These are phyloP conservation scores for Glaucopsyche alexis DNA, from an alignment of 2,888 invertebrate genomes.

Conservation along the genomic window DNA sequence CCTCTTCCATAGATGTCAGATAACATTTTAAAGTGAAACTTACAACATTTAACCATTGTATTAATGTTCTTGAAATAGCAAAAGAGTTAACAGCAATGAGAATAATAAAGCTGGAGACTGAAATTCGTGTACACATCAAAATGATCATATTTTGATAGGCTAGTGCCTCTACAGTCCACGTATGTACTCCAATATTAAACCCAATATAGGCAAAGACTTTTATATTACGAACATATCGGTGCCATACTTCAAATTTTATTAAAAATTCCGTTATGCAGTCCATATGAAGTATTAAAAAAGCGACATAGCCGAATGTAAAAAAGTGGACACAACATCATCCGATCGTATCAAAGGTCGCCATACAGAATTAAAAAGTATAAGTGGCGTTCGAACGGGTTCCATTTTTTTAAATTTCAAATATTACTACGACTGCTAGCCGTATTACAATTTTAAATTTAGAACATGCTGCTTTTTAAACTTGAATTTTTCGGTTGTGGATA, in stretches of 20 bases:
- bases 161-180: no score
- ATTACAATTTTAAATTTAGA: conserved; percentile 75
- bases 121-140: neutral
- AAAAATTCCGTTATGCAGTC: conserved; percentile 39
- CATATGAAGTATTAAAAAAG: conserved; percentile 39
- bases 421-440: conserved; percentile 55
- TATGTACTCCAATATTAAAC: no score
- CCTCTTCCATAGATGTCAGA: neutral
- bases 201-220: neutral
- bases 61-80: neutral
- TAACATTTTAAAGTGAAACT: neutral
- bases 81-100: neutral
- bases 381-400: conserved; percentile 59
- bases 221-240: neutral
- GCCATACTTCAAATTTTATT: neutral
- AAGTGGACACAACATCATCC: conserved; percentile 61
- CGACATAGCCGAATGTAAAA: conserved; percentile 44
- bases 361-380: conserved; percentile 79
- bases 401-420: conserved; percentile 77
- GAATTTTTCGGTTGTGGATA: conserved; percentile 18
- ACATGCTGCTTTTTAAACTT: conserved; percentile 50
- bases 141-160: neutral
- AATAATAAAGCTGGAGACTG: neutral
- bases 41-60: neutral
- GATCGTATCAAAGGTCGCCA: conserved; percentile 72